Percentiles rank a stretch among this genome's conserved stretches.
phyloP scores from a whole-genome alignment of 2,113 vertebrate species.

The Mixornis gularis region DNA sequence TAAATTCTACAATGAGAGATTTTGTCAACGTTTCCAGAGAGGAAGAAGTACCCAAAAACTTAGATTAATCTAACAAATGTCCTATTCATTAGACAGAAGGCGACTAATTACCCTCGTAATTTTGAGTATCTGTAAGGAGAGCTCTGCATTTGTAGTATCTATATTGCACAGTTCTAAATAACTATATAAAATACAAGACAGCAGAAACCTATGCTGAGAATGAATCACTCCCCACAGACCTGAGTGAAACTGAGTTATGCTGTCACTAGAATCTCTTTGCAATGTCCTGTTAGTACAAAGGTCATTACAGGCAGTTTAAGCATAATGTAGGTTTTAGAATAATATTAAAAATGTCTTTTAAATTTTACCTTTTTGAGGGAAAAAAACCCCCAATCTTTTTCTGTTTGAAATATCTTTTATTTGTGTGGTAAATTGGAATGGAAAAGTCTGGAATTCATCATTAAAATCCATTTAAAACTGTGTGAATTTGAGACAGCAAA shows the following conservation, averaged over 20 bases:
- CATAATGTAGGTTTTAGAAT: background rate
- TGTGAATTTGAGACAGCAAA: background rate
- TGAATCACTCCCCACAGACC: background rate
- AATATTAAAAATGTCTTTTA: background rate
- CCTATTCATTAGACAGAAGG: background rate
- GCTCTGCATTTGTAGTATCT: background rate
- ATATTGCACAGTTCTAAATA: background rate
- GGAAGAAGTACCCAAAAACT: background rate
- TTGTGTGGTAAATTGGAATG: background rate
- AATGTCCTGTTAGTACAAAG: background rate
- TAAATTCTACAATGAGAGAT: slow-evolving; percentile 15
- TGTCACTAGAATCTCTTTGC: background rate
- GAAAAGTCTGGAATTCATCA: background rate
- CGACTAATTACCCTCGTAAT: background rate
- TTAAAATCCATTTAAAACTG: background rate
- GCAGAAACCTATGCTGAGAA: background rate
- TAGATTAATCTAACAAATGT: background rate
- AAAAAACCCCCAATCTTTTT: background rate
- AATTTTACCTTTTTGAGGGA: background rate
- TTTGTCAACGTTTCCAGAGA: slow-evolving; percentile 13
- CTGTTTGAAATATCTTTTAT: background rate
- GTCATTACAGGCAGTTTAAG: background rate
- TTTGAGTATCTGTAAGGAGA: background rate
- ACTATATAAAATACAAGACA: background rate
- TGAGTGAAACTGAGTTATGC: background rate